Conservation (phyloP, 2,888 invertebrate species). For the Nymphalis urticae region DNA sequence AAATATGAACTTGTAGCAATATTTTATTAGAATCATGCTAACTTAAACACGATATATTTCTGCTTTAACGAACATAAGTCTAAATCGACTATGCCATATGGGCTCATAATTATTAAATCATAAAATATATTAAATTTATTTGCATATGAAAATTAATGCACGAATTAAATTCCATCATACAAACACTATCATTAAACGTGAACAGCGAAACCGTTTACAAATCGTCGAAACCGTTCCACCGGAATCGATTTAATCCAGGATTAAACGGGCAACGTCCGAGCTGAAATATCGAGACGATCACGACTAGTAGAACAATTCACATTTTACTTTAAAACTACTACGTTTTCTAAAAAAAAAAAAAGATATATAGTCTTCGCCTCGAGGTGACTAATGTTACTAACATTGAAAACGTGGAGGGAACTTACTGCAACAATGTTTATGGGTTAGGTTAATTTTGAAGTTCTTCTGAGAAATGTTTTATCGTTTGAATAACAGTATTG, state of each 20-base stretch:
- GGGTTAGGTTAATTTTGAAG: neutral
- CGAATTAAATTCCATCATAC: no score
- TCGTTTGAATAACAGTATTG: neutral
- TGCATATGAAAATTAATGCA: no score
- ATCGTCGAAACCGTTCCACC: slow-evolving; percentile 9
- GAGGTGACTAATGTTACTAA: neutral
- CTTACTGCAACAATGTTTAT: neutral
- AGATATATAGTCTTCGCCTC: neutral
- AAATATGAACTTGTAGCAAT: no score
- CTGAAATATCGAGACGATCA: slow-evolving; percentile 16
- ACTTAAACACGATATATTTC: no score
- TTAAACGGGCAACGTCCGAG: slow-evolving; percentile 20
- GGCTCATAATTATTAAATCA: no score
- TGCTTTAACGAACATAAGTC: no score
- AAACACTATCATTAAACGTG: neutral
- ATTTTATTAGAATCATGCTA: no score
- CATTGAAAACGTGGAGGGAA: neutral
- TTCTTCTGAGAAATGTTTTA: neutral
- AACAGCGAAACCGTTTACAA: slow-evolving; percentile 9
- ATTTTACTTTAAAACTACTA: neutral
- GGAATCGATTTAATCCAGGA: slow-evolving; percentile 19
- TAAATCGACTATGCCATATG: no score
- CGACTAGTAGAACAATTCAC: slow-evolving; percentile 2
- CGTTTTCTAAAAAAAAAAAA: slow-evolving; percentile 10
- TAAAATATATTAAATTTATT: no score